A percentile compares a stretch with the other conserved stretches of the same genome.
These are phyloP conservation scores for Hoplodrina ambigua DNA, from an alignment of 2,888 invertebrate species.

Conservation along the genomic window DNA sequence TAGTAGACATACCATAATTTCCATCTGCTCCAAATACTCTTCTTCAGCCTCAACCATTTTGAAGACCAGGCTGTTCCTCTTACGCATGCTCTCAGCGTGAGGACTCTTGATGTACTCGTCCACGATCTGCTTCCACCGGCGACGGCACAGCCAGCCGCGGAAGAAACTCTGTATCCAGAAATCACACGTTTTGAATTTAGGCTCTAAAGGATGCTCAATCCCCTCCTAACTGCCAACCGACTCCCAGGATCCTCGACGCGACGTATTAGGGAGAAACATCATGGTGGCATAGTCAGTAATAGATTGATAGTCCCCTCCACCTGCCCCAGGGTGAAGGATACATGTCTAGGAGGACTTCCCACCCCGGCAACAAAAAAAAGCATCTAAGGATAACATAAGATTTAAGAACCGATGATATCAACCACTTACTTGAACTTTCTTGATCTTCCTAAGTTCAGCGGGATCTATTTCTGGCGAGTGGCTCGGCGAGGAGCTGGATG, in stretches of 20 bases:
- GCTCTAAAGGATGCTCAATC: too few species aligned
- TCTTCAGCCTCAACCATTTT: constrained; percentile 98
- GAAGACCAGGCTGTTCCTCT: constrained; percentile 96
- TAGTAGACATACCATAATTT: constrained; percentile 88
- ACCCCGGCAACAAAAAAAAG: too few species aligned
- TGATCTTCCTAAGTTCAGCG: constrained; percentile 95
- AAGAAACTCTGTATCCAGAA: constrained; percentile 94
- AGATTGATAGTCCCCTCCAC: too few species aligned
- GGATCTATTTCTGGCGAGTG: constrained; percentile 87
- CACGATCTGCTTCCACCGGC: constrained; percentile 98
- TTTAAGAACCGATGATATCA: too few species aligned
- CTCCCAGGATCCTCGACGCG: too few species aligned
- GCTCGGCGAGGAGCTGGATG: constrained; percentile 82
- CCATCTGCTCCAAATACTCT: constrained; percentile 97
- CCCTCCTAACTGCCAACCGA: too few species aligned
- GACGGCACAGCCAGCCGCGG: constrained; percentile 97
- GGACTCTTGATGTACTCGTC: constrained; percentile 98
- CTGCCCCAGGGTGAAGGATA: too few species aligned
- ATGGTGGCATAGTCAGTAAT: too few species aligned
- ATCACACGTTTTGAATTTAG: too few species aligned
- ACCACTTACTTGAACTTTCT: constrained; percentile 91
- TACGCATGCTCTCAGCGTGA: constrained; percentile 98
- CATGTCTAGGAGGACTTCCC: too few species aligned
- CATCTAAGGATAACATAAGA: too few species aligned
- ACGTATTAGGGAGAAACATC: too few species aligned